A percentile compares a stretch with the other conserved stretches of the same genome.
Conservation (phyloP, 2,113 vertebrate genomes). For the Odontesthes bonariensis region DNA sequence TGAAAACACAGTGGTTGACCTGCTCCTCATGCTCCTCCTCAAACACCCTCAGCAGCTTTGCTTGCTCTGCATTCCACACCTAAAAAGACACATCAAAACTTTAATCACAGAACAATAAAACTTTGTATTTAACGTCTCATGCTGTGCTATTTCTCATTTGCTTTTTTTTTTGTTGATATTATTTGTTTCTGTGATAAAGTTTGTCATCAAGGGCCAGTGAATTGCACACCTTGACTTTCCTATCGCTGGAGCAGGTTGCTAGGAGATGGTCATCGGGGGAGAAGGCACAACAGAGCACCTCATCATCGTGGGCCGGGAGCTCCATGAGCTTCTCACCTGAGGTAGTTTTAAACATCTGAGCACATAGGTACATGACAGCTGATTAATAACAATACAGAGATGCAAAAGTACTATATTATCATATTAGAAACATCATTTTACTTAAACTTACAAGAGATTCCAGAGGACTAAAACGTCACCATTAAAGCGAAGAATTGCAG, state of each 20-base stretch:
- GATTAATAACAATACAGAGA: neutral
- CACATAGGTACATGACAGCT: neutral
- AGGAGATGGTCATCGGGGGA: constrained; percentile 89
- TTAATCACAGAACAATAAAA: neutral
- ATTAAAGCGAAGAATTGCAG: too few relatives aligned
- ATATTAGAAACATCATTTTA: too few relatives aligned
- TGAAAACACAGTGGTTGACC: constrained; percentile 95
- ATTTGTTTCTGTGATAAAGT: neutral
- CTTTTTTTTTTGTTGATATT: neutral
- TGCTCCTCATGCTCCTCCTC: constrained; percentile 91
- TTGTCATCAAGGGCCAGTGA: neutral
- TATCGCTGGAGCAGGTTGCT: constrained; percentile 93
- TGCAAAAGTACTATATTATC: too few relatives aligned
- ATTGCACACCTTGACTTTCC: constrained; percentile 89
- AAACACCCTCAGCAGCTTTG: constrained; percentile 80
- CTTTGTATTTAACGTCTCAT: neutral
- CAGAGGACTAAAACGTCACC: neutral
- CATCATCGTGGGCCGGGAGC: constrained; percentile 91
- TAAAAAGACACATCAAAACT: constrained; percentile 55
- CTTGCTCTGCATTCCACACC: constrained; percentile 91
- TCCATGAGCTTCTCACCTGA: constrained; percentile 92
- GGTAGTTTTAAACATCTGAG: constrained; percentile 91
- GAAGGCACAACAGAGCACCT: constrained; percentile 93
- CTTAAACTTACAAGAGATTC: too few relatives aligned
- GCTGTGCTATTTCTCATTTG: too few relatives aligned